These are phyloP conservation scores for Dendrocincla tyrannina DNA, from an alignment of 2,797 vertebrate species.

Conservation along the genomic window DNA sequence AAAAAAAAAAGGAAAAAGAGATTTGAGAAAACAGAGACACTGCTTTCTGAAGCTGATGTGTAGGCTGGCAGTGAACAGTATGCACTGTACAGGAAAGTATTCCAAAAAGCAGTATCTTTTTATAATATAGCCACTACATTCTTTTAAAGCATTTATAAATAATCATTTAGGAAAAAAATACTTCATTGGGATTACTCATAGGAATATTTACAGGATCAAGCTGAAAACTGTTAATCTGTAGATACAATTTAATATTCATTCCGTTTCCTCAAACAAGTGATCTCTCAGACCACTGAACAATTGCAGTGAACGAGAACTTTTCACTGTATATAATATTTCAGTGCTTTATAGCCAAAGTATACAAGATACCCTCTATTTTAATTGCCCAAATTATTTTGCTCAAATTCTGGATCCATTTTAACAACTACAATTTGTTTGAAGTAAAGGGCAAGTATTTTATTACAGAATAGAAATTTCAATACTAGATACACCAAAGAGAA, in stretches of 20 bases:
- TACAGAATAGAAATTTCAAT: neutral
- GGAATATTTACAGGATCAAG: neutral
- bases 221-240: conserved; percentile 19
- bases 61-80: neutral
- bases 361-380: conserved; percentile 16
- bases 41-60: neutral
- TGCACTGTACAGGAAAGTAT: neutral
- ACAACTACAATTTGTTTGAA: conserved; percentile 36
- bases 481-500: conserved; percentile 5
- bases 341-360: neutral
- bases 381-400: conserved; percentile 16
- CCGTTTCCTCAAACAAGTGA: conserved; percentile 12
- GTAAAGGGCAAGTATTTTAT: neutral
- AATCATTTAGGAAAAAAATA: conserved; percentile 45
- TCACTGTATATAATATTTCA: neutral
- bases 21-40: neutral
- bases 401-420: neutral
- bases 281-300: neutral
- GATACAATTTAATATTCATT: conserved; percentile 7
- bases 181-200: neutral
- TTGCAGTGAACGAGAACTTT: neutral
- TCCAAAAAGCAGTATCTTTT: neutral
- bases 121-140: neutral
- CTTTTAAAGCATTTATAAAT: conserved; percentile 14
- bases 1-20: neutral